These are phyloP conservation scores for Hydrolagus colliei DNA, from an alignment of 2,797 vertebrate genomes.

Conservation along the genomic window DNA sequence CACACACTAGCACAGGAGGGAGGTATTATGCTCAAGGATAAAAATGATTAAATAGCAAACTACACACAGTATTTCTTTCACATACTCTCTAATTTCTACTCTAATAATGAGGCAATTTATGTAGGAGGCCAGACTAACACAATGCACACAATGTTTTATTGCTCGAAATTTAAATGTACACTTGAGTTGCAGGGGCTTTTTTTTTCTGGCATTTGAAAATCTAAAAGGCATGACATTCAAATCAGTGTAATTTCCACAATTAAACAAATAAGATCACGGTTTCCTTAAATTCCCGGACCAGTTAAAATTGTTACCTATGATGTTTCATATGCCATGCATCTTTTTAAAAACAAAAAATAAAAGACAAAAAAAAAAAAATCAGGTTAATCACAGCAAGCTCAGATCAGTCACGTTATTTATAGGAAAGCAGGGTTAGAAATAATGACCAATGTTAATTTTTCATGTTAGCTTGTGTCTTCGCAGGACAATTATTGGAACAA, in stretches of 20 bases:
- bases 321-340: neutral
- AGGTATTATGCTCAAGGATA: too few relatives aligned
- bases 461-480: neutral
- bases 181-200: neutral
- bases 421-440: neutral
- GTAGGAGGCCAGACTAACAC: neutral
- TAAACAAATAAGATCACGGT: neutral
- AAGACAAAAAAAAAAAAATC: neutral
- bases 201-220: neutral
- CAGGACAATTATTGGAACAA: constrained; percentile 20
- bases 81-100: neutral
- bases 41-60: constrained; percentile 7
- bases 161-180: neutral
- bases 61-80: neutral
- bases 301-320: neutral
- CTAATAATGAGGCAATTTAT: neutral
- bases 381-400: too few relatives aligned
- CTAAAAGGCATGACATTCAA: neutral
- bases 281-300: neutral
- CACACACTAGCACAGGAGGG: too few relatives aligned
- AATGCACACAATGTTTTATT: neutral
- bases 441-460: neutral
- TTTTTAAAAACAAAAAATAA: neutral
- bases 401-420: neutral
- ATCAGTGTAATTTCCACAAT: neutral